These are phyloP conservation scores for Dufourea novaeangliae DNA, from an alignment of 1,140 invertebrate genomes.

Conservation along the genomic window DNA sequence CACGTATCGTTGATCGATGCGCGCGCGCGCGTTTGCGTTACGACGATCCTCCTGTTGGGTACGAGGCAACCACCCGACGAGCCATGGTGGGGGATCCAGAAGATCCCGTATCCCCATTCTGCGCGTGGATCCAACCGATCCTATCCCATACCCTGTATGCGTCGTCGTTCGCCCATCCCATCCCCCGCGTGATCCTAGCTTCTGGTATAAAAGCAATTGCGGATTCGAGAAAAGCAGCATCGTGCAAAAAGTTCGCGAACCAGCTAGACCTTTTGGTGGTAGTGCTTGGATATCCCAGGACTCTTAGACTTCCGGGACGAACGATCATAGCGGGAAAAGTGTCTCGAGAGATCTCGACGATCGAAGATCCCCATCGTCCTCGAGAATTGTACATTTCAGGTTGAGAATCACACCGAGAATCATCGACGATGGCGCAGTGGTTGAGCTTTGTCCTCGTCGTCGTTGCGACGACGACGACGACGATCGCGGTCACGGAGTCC, in stretches of 20 bases:
- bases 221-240: conserved; percentile 54
- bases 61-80: conserved; percentile 53
- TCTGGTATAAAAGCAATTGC: conserved; percentile 77
- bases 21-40: conserved; percentile 65
- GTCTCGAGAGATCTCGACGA: conserved; percentile 12
- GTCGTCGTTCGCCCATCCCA: conserved; percentile 42
- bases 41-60: conserved; percentile 56
- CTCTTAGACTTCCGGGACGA: background rate
- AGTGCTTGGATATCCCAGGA: conserved; percentile 36
- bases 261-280: conserved; percentile 35
- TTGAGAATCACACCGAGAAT: background rate
- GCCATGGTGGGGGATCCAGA: conserved; percentile 46
- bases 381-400: background rate
- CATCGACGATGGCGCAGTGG: conserved; percentile 38
- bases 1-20: conserved; percentile 74
- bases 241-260: conserved; percentile 59
- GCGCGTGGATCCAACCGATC: conserved; percentile 51
- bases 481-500: conserved; percentile 27
- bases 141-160: conserved; percentile 53
- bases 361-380: background rate
- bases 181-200: conserved; percentile 50
- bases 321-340: background rate
- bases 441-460: conserved; percentile 45
- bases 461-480: conserved; percentile 37
- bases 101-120: conserved; percentile 58